phyloP scores from a whole-genome alignment of 23 tunicate genomes.

The Phallusia fumigata region DNA sequence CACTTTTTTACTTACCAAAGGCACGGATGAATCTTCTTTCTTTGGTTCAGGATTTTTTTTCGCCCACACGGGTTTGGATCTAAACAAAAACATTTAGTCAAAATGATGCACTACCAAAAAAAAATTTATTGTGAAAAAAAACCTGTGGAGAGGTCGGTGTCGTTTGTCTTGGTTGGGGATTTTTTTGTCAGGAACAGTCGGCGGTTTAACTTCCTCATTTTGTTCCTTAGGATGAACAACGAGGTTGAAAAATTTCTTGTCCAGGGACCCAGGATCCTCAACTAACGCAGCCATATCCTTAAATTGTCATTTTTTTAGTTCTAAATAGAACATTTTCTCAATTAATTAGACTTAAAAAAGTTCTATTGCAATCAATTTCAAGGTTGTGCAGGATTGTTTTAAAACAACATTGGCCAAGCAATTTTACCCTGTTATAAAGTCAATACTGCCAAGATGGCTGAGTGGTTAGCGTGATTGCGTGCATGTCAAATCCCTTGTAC shows the following conservation, averaged over 20 bases:
- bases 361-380: too few relatives aligned
- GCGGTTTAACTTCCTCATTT: slow-evolving; percentile 3
- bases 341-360: too few relatives aligned
- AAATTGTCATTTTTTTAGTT: too few relatives aligned
- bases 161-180: not conserved
- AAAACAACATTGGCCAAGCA: too few relatives aligned
- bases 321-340: too few relatives aligned
- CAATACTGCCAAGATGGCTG: too few relatives aligned
- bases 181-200: not conserved
- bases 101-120: too few relatives aligned
- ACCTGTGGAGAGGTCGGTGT: slow-evolving; percentile 13
- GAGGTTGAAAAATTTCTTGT: slow-evolving; percentile 39
- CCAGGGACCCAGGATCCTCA: slow-evolving; percentile 10
- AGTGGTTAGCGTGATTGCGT: too few relatives aligned
- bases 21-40: slow-evolving; percentile 15
- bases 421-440: too few relatives aligned
- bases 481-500: too few relatives aligned
- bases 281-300: not conserved
- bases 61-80: not conserved
- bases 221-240: slow-evolving; percentile 27
- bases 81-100: not conserved
- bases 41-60: slow-evolving; percentile 10
- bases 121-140: too few relatives aligned
- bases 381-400: too few relatives aligned
- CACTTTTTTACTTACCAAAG: not conserved